Conservation (phyloP, 2,113 vertebrate species). For the Alethe castanea region DNA sequence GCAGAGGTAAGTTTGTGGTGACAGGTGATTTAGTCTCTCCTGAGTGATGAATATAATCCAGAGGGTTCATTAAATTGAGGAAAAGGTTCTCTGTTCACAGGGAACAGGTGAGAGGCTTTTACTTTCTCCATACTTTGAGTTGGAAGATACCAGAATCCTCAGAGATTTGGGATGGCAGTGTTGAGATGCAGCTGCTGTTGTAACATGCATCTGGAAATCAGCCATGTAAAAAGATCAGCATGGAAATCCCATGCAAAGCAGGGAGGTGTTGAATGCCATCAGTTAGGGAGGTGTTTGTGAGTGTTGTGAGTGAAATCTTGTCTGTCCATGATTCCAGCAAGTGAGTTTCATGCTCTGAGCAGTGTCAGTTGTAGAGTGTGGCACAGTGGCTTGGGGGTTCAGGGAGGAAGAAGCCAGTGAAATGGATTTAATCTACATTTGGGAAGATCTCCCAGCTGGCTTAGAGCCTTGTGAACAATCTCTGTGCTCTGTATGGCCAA, state of each 20-base stretch:
- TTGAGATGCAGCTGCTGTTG: background rate
- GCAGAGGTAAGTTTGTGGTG: background rate
- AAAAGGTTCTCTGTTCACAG: background rate
- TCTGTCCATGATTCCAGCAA: background rate
- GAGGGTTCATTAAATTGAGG: background rate
- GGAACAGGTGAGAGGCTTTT: background rate
- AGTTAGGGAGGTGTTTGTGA: background rate
- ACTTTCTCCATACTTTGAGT: background rate
- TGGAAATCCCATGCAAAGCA: background rate
- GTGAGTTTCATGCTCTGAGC: background rate
- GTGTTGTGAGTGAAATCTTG: background rate
- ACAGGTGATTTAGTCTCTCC: background rate
- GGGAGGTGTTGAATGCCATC: background rate
- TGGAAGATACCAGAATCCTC: background rate
- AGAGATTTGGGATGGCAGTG: accelerated
- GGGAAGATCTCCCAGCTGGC: background rate
- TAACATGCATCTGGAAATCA: background rate
- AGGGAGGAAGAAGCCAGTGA: background rate
- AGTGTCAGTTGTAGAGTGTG: accelerated
- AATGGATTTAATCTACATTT: background rate
- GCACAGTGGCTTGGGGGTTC: background rate
- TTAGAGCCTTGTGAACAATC: background rate
- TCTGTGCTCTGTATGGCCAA: accelerated
- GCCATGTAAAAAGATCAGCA: background rate
- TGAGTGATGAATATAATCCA: background rate